These are phyloP conservation scores for Wiebesia pumilae DNA, from an alignment of 1,140 invertebrate species.

Conservation along the genomic window DNA sequence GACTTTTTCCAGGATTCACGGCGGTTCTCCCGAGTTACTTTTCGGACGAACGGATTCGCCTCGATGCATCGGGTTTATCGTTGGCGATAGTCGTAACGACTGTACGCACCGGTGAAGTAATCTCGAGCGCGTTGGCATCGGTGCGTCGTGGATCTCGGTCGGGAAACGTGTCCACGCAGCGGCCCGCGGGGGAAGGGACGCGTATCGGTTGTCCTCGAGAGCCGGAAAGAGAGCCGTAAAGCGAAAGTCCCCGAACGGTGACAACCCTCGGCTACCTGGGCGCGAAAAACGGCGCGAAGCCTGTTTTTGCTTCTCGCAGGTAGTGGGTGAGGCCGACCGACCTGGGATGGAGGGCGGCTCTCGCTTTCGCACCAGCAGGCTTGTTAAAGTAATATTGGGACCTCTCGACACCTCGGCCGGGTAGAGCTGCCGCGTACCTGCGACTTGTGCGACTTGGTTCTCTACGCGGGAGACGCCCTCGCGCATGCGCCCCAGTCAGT, in stretches of 20 bases:
- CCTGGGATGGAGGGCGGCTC: neutral
- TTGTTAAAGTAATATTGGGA: constrained; percentile 66
- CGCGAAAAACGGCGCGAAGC: neutral
- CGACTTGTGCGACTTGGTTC: constrained; percentile 46
- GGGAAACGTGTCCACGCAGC: neutral
- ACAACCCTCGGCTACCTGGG: constrained; percentile 12
- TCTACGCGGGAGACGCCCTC: neutral
- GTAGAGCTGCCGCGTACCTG: neutral
- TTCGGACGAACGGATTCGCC: no score
- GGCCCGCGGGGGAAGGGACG: neutral
- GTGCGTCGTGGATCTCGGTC: neutral
- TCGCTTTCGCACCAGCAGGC: constrained; percentile 47
- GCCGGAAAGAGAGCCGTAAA: constrained; percentile 9
- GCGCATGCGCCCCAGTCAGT: neutral
- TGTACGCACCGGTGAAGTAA: no score
- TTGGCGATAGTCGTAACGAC: no score
- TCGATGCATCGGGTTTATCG: no score
- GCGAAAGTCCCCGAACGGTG: neutral
- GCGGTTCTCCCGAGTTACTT: no score
- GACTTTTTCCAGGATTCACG: no score
- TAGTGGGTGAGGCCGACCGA: constrained; percentile 18
- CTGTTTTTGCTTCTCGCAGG: neutral
- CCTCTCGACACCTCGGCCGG: constrained; percentile 58
- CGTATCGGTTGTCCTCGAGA: neutral
- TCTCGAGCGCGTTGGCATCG: no score